Conservation (phyloP, 2,888 invertebrate species). For the Carcina quercana region DNA sequence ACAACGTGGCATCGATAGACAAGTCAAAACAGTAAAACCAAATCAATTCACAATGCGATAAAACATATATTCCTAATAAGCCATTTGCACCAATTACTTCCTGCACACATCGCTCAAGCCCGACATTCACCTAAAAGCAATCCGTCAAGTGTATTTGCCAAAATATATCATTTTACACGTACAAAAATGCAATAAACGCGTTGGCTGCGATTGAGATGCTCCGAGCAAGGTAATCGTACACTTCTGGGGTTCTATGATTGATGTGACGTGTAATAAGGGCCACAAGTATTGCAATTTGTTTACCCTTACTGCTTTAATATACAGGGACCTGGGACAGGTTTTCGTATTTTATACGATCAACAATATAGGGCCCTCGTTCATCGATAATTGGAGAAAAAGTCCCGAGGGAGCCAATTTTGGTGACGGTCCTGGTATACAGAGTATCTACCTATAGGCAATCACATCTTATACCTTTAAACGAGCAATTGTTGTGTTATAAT, state of each 20-base stretch:
- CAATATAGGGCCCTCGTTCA: slow-evolving; percentile 48
- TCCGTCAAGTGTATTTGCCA: slow-evolving; percentile 9
- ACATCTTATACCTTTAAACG: too few relatives aligned
- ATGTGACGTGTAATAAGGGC: slow-evolving; percentile 70
- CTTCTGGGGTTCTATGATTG: slow-evolving; percentile 63
- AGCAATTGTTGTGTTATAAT: too few relatives aligned
- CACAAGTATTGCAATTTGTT: slow-evolving; percentile 72
- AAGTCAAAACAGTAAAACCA: too few relatives aligned
- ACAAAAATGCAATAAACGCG: slow-evolving; percentile 24
- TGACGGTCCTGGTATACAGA: slow-evolving; percentile 38
- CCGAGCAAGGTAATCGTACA: slow-evolving; percentile 45
- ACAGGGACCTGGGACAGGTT: slow-evolving; percentile 42
- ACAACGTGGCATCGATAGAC: too few relatives aligned
- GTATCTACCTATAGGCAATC: slow-evolving; percentile 20
- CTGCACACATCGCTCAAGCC: too few relatives aligned
- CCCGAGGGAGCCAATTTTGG: slow-evolving; percentile 65
- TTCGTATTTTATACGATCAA: slow-evolving; percentile 63
- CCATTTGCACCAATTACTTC: too few relatives aligned
- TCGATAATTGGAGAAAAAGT: slow-evolving; percentile 63
- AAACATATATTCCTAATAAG: too few relatives aligned
- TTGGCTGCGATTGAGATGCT: slow-evolving; percentile 26
- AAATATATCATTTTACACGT: slow-evolving; percentile 23
- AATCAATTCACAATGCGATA: too few relatives aligned
- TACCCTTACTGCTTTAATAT: slow-evolving; percentile 66
- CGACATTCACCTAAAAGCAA: slow-evolving; percentile 15